phyloP scores from a whole-genome alignment of 1,140 invertebrate genomes.

The Sarcophaga peregrina region DNA sequence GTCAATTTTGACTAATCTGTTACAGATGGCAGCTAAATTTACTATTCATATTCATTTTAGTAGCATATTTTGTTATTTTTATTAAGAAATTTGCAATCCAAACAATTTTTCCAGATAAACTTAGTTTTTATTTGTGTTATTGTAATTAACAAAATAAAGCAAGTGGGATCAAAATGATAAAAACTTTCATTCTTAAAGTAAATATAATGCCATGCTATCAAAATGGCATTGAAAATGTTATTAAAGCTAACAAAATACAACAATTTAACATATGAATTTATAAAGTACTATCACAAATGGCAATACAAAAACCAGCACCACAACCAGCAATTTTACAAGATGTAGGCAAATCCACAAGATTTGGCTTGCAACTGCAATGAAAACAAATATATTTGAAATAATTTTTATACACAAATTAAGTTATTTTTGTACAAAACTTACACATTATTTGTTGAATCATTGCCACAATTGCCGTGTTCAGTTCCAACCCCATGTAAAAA shows the following conservation, averaged over 20 bases:
- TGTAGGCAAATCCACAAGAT: constrained; percentile 51
- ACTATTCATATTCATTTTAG: too few relatives aligned
- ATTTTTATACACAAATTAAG: background rate
- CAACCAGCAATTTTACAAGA: constrained; percentile 56
- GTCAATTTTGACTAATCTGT: too few relatives aligned
- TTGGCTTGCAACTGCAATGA: constrained; percentile 53
- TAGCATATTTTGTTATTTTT: too few relatives aligned
- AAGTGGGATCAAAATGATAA: too few relatives aligned
- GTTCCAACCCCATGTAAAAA: constrained; percentile 92
- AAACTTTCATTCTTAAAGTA: background rate
- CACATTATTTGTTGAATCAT: constrained; percentile 73
- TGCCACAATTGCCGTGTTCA: constrained; percentile 89
- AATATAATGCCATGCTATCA: background rate
- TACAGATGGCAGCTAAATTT: too few relatives aligned
- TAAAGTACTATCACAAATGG: constrained; percentile 52
- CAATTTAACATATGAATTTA: background rate
- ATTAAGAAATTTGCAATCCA: too few relatives aligned
- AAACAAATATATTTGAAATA: constrained; percentile 28
- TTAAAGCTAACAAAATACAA: constrained; percentile 10
- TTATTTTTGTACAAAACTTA: constrained; percentile 46
- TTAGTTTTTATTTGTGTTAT: too few relatives aligned
- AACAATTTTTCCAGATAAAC: too few relatives aligned
- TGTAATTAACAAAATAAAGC: too few relatives aligned
- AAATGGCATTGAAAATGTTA: background rate
- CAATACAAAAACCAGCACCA: constrained; percentile 63